Evolutionary conservation across 2,888 invertebrate genomes (phyloP).

Genomic region (Peribatodes rhomboidaria): DNA sequence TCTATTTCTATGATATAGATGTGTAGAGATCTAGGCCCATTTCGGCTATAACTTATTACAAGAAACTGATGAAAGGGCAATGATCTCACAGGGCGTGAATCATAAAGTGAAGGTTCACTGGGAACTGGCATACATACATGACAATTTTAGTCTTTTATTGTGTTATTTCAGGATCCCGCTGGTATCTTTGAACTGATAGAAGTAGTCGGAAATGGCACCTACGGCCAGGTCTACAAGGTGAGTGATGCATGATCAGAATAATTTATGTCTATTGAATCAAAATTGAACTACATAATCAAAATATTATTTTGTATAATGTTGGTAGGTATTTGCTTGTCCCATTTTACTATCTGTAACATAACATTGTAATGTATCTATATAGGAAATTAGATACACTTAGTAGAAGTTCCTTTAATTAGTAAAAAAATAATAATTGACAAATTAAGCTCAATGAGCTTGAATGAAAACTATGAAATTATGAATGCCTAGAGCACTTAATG

Average conservation of each 20-base stretch:
- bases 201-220: conserved; percentile 99
- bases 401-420: background rate
- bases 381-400: conserved; percentile 37
- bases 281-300: background rate
- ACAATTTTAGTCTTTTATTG: conserved; percentile 33
- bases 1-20: conserved; percentile 43
- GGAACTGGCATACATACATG: conserved; percentile 65
- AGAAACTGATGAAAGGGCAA: conserved; percentile 72
- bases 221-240: conserved; percentile 99
- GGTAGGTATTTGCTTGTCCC: conserved; percentile 28
- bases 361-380: conserved; percentile 13
- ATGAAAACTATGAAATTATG: conserved; percentile 62
- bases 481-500: conserved; percentile 65
- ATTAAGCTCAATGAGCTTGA: conserved; percentile 62
- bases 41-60: conserved; percentile 39
- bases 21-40: conserved; percentile 21
- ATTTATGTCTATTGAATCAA: conserved; percentile 35
- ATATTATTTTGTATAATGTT: conserved; percentile 18
- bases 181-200: conserved; percentile 99
- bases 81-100: conserved; percentile 87
- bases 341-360: conserved; percentile 36
- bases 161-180: conserved; percentile 96
- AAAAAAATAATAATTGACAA: conserved; percentile 39
- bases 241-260: conserved; percentile 51
- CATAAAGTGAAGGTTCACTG: conserved; percentile 77